Base-by-base conservation (phyloP, 1,140 invertebrate species). In the Pogonomyrmex barbatus region DNA sequence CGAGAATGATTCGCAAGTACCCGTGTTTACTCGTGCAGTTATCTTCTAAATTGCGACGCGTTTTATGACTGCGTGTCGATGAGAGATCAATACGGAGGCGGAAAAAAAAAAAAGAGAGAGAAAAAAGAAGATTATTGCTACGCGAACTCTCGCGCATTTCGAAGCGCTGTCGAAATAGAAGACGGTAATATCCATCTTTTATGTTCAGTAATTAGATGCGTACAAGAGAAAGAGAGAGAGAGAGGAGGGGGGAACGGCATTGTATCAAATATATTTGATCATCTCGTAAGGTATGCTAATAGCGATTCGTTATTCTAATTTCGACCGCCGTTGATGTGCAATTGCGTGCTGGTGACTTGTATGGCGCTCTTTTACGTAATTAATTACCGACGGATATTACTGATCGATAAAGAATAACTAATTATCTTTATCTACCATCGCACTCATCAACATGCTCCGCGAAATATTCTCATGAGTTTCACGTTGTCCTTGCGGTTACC, bases 1-100 rank as follows among this genome's bases (percentile, higher is more conserved):
- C 58, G 79, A 79, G 90, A 91, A 88, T 88, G 90, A 91, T 91
- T 91, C 90, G 87, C 90, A 84, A 79, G 71, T 88, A 82, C 60
- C 82, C 73, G 82, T 90, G 89, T 91, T 91, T 91, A 91, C 87
- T 90, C 86, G 90, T 78, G 87, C 65, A 90, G 89, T 90, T 84
- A 88, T 91, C 89, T 88, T 90, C 84, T 90, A 90, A 90, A 90
- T 90, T 90, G 87, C 89, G 86, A 88, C 89, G 88, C 86, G 82
- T 90, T 86, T 86, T 90, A 90, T 78, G 89, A 68, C 75, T 75
- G 86, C 84, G 81, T 87, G 85, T 90, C 88, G 88, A 90, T 88
- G 85, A 63, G 62, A 73, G 81, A 88, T 90, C 88, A 79, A 89
- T 83, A 73, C 65, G 73, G 47, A 56, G 86, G 63, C 77, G 81